Conservation (phyloP, 2,113 vertebrate genomes). For the Arenaria interpres region DNA sequence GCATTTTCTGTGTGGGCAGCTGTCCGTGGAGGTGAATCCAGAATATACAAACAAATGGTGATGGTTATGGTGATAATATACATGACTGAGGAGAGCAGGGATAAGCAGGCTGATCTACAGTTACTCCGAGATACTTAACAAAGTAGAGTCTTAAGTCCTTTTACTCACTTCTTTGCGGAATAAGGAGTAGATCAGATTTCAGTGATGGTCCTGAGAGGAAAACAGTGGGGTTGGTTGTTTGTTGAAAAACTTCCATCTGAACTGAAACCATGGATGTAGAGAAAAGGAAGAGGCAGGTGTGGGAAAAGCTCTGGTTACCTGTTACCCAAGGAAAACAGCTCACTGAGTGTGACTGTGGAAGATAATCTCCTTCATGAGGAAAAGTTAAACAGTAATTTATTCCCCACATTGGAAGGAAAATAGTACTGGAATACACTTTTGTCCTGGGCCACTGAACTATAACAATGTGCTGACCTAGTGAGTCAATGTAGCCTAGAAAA, state of each 20-base stretch:
- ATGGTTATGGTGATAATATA: background rate
- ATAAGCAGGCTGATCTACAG: background rate
- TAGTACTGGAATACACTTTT: background rate
- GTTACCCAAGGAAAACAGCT: background rate
- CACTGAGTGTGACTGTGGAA: background rate
- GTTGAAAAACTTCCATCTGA: background rate
- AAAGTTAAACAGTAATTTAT: background rate
- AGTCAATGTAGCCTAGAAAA: background rate
- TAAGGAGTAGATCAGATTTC: background rate
- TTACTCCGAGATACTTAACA: background rate
- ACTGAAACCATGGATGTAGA: background rate
- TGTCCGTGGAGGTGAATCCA: background rate
- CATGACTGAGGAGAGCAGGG: background rate
- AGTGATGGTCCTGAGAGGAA: background rate
- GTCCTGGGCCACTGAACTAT: background rate
- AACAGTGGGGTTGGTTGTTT: accelerated
- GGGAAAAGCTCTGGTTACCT: background rate
- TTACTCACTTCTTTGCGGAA: background rate
- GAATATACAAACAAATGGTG: background rate
- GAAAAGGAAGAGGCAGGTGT: background rate
- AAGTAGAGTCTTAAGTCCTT: background rate
- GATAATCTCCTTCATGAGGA: background rate
- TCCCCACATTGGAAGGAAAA: background rate
- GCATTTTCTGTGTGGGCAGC: background rate
- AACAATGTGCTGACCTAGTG: background rate